phyloP scores from a whole-genome alignment of 2,113 vertebrate species.

The Leuciscus idus region DNA sequence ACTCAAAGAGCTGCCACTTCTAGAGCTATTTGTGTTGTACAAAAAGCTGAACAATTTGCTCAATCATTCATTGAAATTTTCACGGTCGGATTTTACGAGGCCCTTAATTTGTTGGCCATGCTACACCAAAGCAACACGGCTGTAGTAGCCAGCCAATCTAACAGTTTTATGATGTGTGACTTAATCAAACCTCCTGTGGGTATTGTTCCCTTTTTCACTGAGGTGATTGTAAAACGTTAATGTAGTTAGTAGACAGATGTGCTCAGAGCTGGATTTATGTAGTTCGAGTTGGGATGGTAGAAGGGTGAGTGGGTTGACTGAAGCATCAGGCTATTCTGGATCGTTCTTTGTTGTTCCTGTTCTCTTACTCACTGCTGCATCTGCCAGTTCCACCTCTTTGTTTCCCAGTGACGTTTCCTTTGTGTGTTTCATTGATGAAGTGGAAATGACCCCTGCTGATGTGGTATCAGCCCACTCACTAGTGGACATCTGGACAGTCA shows the following conservation, averaged over 20 bases:
- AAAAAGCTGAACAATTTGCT: conserved; percentile 10
- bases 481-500: conserved; percentile 51
- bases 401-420: conserved; percentile 27
- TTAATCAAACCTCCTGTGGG: conserved; percentile 41
- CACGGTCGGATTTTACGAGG: background rate
- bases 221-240: conserved; percentile 34
- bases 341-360: conserved; percentile 18
- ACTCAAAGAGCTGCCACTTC: background rate
- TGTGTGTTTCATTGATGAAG: conserved; percentile 39
- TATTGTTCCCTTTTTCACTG: conserved; percentile 21
- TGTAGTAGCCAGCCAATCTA: conserved; percentile 5
- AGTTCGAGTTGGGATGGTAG: background rate
- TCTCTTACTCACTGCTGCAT: conserved; percentile 19
- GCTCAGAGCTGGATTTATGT: conserved; percentile 19
- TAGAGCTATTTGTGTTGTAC: background rate
- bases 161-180: conserved; percentile 40
- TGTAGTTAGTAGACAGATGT: conserved; percentile 45
- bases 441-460: conserved; percentile 43
- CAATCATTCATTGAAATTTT: conserved; percentile 24
- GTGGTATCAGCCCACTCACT: conserved; percentile 21
- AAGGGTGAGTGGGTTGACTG: conserved; percentile 11
- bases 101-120: background rate
- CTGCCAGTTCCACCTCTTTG: conserved; percentile 42
- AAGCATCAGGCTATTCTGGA: conserved; percentile 11
- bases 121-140: background rate